Conservation (phyloP, 2,888 invertebrate genomes). For the Camponotus fellah region DNA sequence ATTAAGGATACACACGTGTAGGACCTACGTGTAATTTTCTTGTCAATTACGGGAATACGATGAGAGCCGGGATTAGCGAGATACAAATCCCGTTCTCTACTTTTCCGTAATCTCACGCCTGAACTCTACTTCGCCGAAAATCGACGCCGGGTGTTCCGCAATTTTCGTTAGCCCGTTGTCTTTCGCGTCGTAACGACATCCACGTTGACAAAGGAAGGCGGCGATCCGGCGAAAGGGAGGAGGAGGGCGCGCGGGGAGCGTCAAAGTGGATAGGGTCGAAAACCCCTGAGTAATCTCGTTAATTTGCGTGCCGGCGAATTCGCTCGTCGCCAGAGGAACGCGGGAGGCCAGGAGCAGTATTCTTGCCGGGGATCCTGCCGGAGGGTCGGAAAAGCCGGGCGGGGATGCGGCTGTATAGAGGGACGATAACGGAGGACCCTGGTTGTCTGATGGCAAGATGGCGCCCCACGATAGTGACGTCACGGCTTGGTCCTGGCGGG, state of each 20-base stretch:
- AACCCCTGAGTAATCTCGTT: slow-evolving; percentile 77
- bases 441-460: slow-evolving; percentile 86
- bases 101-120: slow-evolving; percentile 14
- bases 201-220: slow-evolving; percentile 63
- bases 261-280: slow-evolving; percentile 49
- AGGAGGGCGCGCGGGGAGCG: slow-evolving; percentile 38
- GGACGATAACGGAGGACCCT: slow-evolving; percentile 83
- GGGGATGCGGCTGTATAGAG: slow-evolving; percentile 76
- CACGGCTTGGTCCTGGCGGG: slow-evolving; percentile 67
- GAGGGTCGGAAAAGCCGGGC: slow-evolving; percentile 69
- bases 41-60: not conserved
- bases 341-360: slow-evolving; percentile 53
- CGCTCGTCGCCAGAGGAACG: slow-evolving; percentile 49
- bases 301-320: slow-evolving; percentile 78
- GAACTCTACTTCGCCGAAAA: slow-evolving; percentile 28
- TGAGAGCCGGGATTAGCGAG: not conserved
- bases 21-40: no score
- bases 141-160: slow-evolving; percentile 26
- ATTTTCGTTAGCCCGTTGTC: slow-evolving; percentile 49
- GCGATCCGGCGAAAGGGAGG: slow-evolving; percentile 43
- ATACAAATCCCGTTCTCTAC: not conserved
- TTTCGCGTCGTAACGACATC: slow-evolving; percentile 44
- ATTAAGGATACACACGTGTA: not conserved
- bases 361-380: slow-evolving; percentile 61
- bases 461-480: slow-evolving; percentile 86